These are phyloP conservation scores for Cyphomyrmex costatus DNA, from an alignment of 1,140 invertebrate species.

Conservation along the genomic window DNA sequence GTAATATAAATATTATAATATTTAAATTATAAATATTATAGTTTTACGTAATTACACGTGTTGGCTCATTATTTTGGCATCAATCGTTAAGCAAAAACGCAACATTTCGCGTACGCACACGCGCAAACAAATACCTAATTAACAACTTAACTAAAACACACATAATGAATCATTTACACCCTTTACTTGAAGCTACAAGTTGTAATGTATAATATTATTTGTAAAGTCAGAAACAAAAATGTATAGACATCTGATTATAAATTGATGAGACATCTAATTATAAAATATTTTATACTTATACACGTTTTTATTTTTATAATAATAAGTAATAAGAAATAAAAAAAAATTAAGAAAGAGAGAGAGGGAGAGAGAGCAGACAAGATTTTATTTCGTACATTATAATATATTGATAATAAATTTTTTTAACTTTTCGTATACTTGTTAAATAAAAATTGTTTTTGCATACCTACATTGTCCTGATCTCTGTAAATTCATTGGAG, in stretches of 20 bases:
- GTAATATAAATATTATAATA: no score
- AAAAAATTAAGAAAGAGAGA: neutral
- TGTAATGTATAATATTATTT: neutral
- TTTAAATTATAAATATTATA: no score
- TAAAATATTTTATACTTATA: constrained; percentile 7
- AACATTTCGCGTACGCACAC: neutral
- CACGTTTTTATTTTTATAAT: constrained; percentile 11
- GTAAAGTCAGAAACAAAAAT: constrained; percentile 1
- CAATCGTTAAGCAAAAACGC: neutral
- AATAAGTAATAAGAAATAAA: neutral
- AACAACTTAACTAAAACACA: neutral
- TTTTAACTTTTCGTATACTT: neutral
- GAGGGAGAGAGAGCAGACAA: neutral
- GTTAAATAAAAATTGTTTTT: neutral
- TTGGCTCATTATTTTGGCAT: neutral
- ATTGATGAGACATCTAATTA: neutral
- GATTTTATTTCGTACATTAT: neutral
- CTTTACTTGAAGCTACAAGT: neutral
- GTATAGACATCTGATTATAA: neutral
- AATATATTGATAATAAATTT: neutral
- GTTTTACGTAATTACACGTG: neutral
- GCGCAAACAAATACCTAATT: neutral
- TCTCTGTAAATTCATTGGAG: neutral
- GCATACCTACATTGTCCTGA: neutral
- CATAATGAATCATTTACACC: neutral